Conservation (phyloP, 2,888 invertebrate genomes). For the Colletes collaris region DNA sequence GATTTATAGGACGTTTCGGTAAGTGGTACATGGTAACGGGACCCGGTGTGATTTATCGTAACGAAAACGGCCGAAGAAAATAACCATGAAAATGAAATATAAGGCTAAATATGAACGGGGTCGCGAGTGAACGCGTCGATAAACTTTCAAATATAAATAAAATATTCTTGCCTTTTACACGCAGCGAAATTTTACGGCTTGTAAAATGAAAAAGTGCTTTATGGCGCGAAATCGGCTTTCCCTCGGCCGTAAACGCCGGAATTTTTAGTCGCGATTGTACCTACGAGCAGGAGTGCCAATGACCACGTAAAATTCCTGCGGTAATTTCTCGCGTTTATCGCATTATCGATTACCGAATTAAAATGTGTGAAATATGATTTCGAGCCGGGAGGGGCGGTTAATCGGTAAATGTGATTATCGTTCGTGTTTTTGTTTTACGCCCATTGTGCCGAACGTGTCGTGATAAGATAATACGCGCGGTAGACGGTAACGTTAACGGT, state of each 20-base stretch:
- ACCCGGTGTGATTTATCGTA: slow-evolving; percentile 41
- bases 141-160: slow-evolving; percentile 50
- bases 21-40: slow-evolving; percentile 37
- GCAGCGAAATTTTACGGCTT: slow-evolving; percentile 24
- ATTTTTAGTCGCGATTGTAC: slow-evolving; percentile 48
- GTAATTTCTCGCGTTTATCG: slow-evolving; percentile 69
- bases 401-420: slow-evolving; percentile 68
- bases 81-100: slow-evolving; percentile 52
- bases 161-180: slow-evolving; percentile 46
- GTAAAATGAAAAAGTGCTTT: slow-evolving; percentile 43
- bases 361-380: slow-evolving; percentile 72
- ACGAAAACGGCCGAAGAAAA: slow-evolving; percentile 52
- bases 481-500: slow-evolving; percentile 44
- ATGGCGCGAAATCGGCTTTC: slow-evolving; percentile 48
- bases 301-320: slow-evolving; percentile 65
- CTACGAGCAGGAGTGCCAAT: slow-evolving; percentile 8
- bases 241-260: background rate
- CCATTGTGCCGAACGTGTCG: slow-evolving; percentile 59
- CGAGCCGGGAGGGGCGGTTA: slow-evolving; percentile 49
- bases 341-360: slow-evolving; percentile 70
- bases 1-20: slow-evolving; percentile 44
- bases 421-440: slow-evolving; percentile 63
- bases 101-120: slow-evolving; percentile 31
- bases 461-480: slow-evolving; percentile 64
- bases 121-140: slow-evolving; percentile 18